These are phyloP conservation scores for Pitta sordida DNA, from an alignment of 2,113 vertebrate species.

Conservation along the genomic window DNA sequence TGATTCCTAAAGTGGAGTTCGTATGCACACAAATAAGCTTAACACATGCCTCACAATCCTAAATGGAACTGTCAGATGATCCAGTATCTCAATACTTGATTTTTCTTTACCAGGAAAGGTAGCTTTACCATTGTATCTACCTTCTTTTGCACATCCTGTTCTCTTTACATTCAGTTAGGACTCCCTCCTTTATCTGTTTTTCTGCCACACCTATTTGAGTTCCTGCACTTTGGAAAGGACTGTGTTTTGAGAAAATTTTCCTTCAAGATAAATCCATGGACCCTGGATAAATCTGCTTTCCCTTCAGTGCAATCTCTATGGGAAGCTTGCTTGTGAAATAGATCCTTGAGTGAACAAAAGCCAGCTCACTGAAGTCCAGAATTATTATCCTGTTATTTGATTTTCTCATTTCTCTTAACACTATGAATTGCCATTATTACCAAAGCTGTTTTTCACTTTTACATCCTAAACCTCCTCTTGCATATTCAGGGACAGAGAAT, in stretches of 20 bases:
- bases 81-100: background rate
- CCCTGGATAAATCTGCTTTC: background rate
- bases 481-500: background rate
- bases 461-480: background rate
- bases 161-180: background rate
- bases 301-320: background rate
- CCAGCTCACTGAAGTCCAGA: background rate
- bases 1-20: constrained; percentile 1
- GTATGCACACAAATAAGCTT: background rate
- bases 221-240: background rate
- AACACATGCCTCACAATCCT: background rate
- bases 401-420: background rate
- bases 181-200: background rate
- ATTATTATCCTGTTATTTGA: background rate
- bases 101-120: background rate
- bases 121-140: background rate
- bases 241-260: background rate
- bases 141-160: background rate
- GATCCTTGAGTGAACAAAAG: background rate
- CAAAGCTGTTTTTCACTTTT: background rate
- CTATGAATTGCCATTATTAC: background rate
- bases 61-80: background rate
- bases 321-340: background rate
- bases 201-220: background rate
- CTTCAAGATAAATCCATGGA: background rate